A percentile compares a stretch with the other conserved stretches of the same genome.
phyloP scores from a whole-genome alignment of 2,113 vertebrate species.

The Glaucomys volans region DNA sequence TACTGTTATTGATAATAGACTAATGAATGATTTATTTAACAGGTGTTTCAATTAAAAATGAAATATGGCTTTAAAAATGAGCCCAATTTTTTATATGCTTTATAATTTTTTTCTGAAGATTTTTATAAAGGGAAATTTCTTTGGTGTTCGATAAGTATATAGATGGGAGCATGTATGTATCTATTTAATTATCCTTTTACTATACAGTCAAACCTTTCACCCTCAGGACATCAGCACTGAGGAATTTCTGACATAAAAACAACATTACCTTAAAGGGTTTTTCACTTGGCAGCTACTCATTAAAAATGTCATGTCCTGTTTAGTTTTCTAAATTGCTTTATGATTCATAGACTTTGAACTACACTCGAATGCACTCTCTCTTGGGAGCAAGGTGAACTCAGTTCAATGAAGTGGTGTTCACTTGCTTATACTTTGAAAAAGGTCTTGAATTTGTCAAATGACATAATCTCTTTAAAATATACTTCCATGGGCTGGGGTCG shows the following conservation, averaged over 20 bases:
- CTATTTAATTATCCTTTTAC: conserved; percentile 15
- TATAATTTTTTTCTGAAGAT: conserved; percentile 49
- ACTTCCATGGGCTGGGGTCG: not conserved
- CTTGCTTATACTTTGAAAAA: not conserved
- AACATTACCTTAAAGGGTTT: conserved; percentile 37
- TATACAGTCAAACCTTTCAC: conserved; percentile 55
- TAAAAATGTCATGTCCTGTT: conserved; percentile 57
- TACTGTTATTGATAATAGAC: not conserved
- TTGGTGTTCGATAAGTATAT: not conserved
- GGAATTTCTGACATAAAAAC: conserved; percentile 58
- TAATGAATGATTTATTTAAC: not conserved
- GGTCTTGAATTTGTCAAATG: not conserved
- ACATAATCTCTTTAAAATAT: conserved; percentile 41
- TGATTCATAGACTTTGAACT: conserved; percentile 79
- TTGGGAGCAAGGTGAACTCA: conserved; percentile 61
- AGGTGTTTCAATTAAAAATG: conserved; percentile 17
- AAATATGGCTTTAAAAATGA: conserved; percentile 6
- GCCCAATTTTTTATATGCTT: not conserved
- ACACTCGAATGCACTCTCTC: conserved; percentile 69
- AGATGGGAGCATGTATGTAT: not conserved
- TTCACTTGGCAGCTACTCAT: conserved; percentile 52
- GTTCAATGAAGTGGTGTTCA: conserved; percentile 54
- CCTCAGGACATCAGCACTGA: conserved; percentile 29
- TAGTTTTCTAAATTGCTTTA: conserved; percentile 67
- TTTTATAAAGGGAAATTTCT: conserved; percentile 40